A percentile compares a stretch with the other conserved stretches of the same genome.
Evolutionary conservation across 2,113 vertebrate species (phyloP).

Genomic region (Erpornis zantholeuca): DNA sequence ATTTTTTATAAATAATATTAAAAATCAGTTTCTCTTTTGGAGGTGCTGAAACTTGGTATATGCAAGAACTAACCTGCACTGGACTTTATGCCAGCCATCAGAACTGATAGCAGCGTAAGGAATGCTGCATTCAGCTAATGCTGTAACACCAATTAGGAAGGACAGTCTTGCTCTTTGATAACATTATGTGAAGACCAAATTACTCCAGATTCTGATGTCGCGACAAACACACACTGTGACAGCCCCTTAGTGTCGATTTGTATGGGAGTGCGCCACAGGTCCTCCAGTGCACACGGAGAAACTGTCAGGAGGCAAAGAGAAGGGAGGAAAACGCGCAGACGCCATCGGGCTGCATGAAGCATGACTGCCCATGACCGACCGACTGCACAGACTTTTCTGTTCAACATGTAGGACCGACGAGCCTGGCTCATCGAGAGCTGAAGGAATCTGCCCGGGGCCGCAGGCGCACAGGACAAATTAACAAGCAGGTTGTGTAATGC

Average conservation of each 20-base stretch:
- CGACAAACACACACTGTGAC: background rate
- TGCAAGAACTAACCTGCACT: background rate
- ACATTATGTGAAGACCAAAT: background rate
- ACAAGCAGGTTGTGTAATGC: background rate
- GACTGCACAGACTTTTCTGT: background rate
- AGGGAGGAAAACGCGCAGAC: background rate
- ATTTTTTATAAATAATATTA: background rate
- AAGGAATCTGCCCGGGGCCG: background rate
- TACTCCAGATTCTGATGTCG: background rate
- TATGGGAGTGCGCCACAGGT: rapidly evolving
- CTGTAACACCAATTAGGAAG: background rate
- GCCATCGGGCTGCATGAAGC: background rate
- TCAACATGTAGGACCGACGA: rapidly evolving
- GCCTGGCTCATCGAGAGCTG: rapidly evolving
- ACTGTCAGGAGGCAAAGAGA: no score
- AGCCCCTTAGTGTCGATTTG: rapidly evolving
- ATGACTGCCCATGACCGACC: no score
- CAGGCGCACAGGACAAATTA: rapidly evolving
- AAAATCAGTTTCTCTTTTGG: background rate
- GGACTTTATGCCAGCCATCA: background rate
- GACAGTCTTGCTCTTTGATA: background rate
- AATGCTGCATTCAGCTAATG: background rate
- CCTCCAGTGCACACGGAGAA: rapidly evolving
- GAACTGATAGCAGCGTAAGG: rapidly evolving
- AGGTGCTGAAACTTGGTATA: background rate